These are phyloP conservation scores for Lepus timidus DNA, from an alignment of 2,113 vertebrate genomes.

Conservation along the genomic window DNA sequence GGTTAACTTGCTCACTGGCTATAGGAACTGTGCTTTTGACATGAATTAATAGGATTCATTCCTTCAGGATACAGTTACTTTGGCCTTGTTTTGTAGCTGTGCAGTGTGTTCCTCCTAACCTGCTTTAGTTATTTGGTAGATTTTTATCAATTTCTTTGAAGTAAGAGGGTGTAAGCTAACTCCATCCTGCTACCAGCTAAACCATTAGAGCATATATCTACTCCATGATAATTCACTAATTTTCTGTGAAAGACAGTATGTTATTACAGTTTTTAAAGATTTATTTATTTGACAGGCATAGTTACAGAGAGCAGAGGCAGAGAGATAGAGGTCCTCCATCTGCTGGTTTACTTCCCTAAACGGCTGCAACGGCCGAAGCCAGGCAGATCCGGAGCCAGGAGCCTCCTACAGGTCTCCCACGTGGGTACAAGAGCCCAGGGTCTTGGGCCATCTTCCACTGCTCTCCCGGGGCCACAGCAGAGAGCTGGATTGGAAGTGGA, in stretches of 20 bases:
- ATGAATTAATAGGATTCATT: slow-evolving; percentile 12
- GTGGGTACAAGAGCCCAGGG: no score
- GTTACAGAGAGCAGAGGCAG: no score
- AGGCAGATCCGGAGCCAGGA: no score
- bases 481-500: no score
- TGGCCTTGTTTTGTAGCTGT: slow-evolving; percentile 42
- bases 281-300: no score
- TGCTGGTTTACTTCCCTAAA: no score
- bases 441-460: no score
- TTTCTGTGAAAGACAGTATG: slow-evolving; percentile 39
- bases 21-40: slow-evolving; percentile 38
- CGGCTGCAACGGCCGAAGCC: no score
- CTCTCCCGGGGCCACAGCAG: no score
- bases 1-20: slow-evolving; percentile 34
- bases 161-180: background rate
- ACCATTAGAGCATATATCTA: background rate
- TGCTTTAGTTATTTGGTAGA: slow-evolving; percentile 39
- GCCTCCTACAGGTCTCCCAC: no score
- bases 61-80: slow-evolving; percentile 24
- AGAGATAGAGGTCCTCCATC: no score
- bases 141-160: slow-evolving; percentile 32
- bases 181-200: background rate
- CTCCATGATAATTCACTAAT: background rate
- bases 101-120: slow-evolving; percentile 38
- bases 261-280: slow-evolving; percentile 1